These are phyloP conservation scores for Drosophila meridiana DNA, from an alignment of 2,888 invertebrate species.

Conservation along the genomic window DNA sequence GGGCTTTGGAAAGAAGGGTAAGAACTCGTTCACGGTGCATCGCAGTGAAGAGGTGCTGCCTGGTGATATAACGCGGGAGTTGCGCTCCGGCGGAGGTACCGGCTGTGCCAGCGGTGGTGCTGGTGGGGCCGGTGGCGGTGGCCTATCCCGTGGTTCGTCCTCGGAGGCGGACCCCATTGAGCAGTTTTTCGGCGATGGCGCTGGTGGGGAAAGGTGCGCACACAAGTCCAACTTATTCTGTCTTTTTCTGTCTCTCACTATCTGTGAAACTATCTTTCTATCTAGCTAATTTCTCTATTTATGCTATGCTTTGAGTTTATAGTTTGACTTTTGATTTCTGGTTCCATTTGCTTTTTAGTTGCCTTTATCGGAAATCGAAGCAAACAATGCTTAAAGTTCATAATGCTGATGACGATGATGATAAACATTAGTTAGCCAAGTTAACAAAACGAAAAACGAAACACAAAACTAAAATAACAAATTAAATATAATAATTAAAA, in stretches of 20 bases:
- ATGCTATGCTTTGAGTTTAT: constrained; percentile 58
- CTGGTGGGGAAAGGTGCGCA: constrained; percentile 91
- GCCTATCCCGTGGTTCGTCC: constrained; percentile 92
- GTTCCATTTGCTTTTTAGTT: constrained; percentile 59
- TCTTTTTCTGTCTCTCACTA: constrained; percentile 40
- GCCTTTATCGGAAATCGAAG: constrained; percentile 44
- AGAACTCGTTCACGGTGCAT: constrained; percentile 98
- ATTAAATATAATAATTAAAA: constrained; percentile 14
- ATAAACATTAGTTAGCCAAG: constrained; percentile 72
- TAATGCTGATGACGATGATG: constrained; percentile 58
- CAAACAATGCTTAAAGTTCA: constrained; percentile 29
- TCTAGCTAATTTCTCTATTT: constrained; percentile 47
- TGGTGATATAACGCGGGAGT: constrained; percentile 87
- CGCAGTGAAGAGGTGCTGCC: constrained; percentile 99
- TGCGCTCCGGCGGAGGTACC: constrained; percentile 80
- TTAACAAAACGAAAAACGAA: constrained; percentile 13
- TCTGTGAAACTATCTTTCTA: constrained; percentile 42
- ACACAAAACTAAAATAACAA: constrained; percentile 1
- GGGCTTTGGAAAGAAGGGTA: constrained; percentile 97
- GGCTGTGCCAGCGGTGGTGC: constrained; percentile 50
- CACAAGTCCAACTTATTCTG: constrained; percentile 64
- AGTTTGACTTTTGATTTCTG: constrained; percentile 50
- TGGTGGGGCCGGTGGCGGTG: constrained; percentile 83
- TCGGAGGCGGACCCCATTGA: constrained; percentile 96
- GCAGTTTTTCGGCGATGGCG: constrained; percentile 89